Evolutionary conservation across 2,888 invertebrate species (phyloP).

Genomic region (Resseliella maxima): DNA sequence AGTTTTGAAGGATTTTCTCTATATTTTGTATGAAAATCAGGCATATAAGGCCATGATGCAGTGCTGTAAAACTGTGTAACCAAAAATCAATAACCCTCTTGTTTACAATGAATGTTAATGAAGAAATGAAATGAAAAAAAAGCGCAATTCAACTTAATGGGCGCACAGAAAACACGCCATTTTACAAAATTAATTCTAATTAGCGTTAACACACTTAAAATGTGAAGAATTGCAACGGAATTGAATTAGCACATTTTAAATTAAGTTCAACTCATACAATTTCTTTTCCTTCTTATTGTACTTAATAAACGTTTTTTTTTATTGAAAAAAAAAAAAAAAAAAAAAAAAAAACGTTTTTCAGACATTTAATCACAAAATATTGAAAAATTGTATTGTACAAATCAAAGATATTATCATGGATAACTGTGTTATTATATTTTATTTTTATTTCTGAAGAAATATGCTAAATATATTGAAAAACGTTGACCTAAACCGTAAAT

Average conservation of each 20-base stretch:
- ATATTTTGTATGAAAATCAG: background rate
- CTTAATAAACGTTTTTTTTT: too few species aligned
- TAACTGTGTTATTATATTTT: background rate
- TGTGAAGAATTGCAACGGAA: too few species aligned
- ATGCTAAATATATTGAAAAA: slow-evolving; percentile 1
- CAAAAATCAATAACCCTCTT: background rate
- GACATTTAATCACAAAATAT: too few species aligned
- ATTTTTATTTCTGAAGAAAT: background rate
- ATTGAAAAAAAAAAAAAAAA: too few species aligned
- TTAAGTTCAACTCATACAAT: too few species aligned
- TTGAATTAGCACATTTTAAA: too few species aligned
- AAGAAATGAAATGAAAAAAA: background rate
- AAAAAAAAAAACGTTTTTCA: too few species aligned
- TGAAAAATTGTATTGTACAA: too few species aligned
- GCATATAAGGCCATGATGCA: too few species aligned
- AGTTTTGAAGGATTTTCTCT: background rate
- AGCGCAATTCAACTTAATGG: background rate
- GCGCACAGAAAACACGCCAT: background rate
- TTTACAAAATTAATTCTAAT: background rate
- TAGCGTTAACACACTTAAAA: background rate
- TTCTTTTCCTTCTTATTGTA: too few species aligned
- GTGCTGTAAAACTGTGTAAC: too few species aligned
- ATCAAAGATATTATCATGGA: background rate
- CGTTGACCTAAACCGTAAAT: background rate
- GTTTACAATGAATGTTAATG: background rate